Evolutionary conservation across 2,888 invertebrate species (phyloP).

Genomic region (Troides oblongomaculatus): DNA sequence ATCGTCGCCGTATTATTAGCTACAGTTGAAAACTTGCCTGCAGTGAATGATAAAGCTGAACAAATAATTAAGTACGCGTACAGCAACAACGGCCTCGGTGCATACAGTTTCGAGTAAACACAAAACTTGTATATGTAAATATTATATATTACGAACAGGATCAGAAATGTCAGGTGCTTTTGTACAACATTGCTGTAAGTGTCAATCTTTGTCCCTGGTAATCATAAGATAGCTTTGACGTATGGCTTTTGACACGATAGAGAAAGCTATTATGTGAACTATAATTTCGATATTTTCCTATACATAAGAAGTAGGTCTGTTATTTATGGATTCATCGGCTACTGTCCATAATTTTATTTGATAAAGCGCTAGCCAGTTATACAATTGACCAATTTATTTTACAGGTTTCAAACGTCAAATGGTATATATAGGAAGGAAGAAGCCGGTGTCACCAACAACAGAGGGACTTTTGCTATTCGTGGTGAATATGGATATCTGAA

Average conservation of each 20-base stretch:
- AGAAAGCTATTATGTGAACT: background rate
- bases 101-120: conserved; percentile 74
- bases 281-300: background rate
- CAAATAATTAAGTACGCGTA: conserved; percentile 57
- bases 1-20: conserved; percentile 41
- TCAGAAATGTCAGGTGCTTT: background rate
- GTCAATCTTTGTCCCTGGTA: background rate
- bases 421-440: conserved; percentile 76
- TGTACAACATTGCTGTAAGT: background rate
- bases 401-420: conserved; percentile 71
- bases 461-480: conserved; percentile 52
- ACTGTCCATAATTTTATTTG: background rate
- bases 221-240: background rate
- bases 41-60: conserved; percentile 45
- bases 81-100: conserved; percentile 67
- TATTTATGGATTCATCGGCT: background rate
- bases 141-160: background rate
- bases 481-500: conserved; percentile 79
- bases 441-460: conserved; percentile 51
- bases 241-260: background rate
- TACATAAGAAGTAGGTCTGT: background rate
- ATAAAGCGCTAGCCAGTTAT: background rate
- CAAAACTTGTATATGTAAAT: background rate
- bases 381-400: conserved; percentile 16
- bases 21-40: conserved; percentile 42